These are phyloP conservation scores for Drosophila yakuba DNA, from an alignment of 1,140 invertebrate genomes.

Conservation along the genomic window DNA sequence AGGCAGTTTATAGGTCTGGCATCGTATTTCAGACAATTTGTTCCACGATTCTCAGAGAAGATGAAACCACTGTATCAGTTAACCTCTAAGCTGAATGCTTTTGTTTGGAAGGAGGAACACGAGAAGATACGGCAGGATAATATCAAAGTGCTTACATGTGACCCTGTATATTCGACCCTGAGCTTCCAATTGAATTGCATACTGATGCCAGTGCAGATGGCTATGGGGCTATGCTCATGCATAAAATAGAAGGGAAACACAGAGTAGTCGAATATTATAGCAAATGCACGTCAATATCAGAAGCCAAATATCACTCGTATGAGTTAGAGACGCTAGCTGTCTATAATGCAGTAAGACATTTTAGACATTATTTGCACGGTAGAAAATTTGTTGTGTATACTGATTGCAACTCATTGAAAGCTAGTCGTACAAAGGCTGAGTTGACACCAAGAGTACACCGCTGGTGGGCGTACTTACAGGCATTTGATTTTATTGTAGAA, in stretches of 20 bases:
- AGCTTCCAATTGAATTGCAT: slow-evolving; percentile 1
- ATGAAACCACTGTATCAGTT: slow-evolving; percentile 1
- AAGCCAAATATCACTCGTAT: too few relatives aligned
- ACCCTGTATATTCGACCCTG: neutral
- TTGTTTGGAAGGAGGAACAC: too few relatives aligned
- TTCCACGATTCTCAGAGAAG: neutral
- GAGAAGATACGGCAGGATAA: neutral
- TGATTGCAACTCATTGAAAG: slow-evolving; percentile 14
- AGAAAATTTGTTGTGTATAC: slow-evolving; percentile 10
- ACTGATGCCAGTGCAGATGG: slow-evolving; percentile 4
- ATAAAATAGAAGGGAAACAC: neutral
- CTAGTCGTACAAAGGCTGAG: neutral
- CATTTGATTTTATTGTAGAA: slow-evolving; percentile 10
- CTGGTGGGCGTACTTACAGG: slow-evolving; percentile 12
- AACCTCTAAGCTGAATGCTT: neutral
- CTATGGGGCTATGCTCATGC: neutral
- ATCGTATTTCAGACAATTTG: neutral
- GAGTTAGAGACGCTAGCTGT: slow-evolving; percentile 2
- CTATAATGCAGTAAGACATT: slow-evolving; percentile 9
- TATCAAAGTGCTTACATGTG: neutral
- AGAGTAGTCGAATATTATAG: too few relatives aligned
- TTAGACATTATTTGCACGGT: slow-evolving; percentile 10
- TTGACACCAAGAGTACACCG: slow-evolving; percentile 12
- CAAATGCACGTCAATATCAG: too few relatives aligned
- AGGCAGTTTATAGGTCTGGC: neutral